Evolutionary conservation across 2,888 invertebrate species (phyloP).

Genomic region (Drosophila nr. fundita): DNA sequence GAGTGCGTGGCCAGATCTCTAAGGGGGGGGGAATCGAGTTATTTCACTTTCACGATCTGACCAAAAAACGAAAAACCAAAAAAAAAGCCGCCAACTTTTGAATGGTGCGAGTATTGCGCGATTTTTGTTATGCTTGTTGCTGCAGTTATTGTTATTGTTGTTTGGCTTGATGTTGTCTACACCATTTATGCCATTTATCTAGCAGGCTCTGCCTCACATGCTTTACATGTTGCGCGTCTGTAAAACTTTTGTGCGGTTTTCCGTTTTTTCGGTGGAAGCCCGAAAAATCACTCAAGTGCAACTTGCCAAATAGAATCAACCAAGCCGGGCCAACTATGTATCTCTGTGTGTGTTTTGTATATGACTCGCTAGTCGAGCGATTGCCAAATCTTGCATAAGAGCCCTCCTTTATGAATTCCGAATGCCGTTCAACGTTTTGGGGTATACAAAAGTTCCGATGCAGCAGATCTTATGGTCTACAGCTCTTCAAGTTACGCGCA

Average conservation of each 20-base stretch:
- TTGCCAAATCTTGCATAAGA: conserved; percentile 76
- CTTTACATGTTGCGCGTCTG: conserved; percentile 68
- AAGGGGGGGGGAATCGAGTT: not conserved
- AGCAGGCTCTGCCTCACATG: conserved; percentile 29
- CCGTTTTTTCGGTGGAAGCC: conserved; percentile 58
- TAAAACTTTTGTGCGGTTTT: conserved; percentile 58
- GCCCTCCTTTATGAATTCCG: conserved; percentile 59
- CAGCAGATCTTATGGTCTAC: conserved; percentile 53
- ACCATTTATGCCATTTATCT: conserved; percentile 76
- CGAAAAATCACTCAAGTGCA: conserved; percentile 83
- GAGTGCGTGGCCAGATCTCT: not conserved
- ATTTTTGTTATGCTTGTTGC: conserved; percentile 56
- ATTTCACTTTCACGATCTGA: conserved; percentile 62
- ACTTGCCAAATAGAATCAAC: conserved; percentile 78
- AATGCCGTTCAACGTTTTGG: conserved; percentile 25
- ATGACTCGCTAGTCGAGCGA: conserved; percentile 24
- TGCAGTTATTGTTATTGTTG: conserved; percentile 42
- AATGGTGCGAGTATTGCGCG: conserved; percentile 62
- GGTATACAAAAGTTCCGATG: conserved; percentile 25
- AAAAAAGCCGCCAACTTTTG: conserved; percentile 39
- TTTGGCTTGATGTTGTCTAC: conserved; percentile 60
- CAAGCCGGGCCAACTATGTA: conserved; percentile 23
- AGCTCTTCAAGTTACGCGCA: conserved; percentile 73
- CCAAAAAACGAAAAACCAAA: conserved; percentile 14
- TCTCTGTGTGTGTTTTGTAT: conserved; percentile 17